Base-by-base conservation (phyloP, 2,113 vertebrate species). In the Stomatorhinus ivindoensis region DNA sequence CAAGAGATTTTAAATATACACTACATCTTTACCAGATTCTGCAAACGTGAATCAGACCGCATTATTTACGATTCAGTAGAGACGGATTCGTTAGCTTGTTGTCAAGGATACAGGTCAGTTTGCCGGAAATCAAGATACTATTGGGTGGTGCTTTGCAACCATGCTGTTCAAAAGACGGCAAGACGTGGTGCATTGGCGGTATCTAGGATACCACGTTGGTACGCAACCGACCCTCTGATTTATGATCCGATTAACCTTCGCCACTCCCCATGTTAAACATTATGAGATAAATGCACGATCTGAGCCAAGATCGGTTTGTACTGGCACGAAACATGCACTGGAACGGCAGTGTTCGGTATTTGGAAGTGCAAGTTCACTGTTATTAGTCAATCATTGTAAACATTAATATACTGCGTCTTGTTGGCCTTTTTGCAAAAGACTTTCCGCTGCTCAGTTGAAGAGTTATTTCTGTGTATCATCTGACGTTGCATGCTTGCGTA, bases 101-200 rank as follows among this genome's bases (percentile, higher is more conserved):
- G 89, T 82, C 89, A 90, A 90, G 89, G 69, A 87, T 53, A 87
- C 89, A 24, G 8, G 31, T 39, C 69, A 27, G 4, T 48, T 69
- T 87, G 35, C 13, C 89, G 89, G 61, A 90, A 90, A 90, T 21
- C 65, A 19, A 39, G 27, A 51, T 48, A 21, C 27, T 39, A 27
- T 87, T 21, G 31, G 15, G 39, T 6, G 13, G 73, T 5, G 35
- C n/a, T 24, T n/a, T 90, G 48, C 85, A 80, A 48, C 85, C 51
- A 11, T 47, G 42, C 24, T 13, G 3, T 42, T 13, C 65, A 15
- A 87, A 19, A 76, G 50, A 90, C 89, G 61, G 69, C 65, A 90
- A 51, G 65, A 44, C 48, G 83, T 89, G 88, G 24, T 82, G 44
- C 44, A 44, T 19, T 21, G 17, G 17, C 19, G 15, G 27, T 89